Conservation (phyloP, 2,888 invertebrate species). For the Lycaena phlaeas region DNA sequence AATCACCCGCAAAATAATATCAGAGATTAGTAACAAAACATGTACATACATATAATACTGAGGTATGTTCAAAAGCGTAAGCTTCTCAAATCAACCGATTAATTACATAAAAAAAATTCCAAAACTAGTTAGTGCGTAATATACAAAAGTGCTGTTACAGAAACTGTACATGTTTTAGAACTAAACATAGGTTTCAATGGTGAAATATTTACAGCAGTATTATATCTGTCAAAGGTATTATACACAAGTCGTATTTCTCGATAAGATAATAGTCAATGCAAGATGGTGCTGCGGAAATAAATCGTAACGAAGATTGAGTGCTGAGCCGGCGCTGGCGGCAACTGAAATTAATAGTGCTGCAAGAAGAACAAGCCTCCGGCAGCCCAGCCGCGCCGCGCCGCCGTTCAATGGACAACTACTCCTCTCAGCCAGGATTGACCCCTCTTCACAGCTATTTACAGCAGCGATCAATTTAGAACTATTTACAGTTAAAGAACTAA, state of each 20-base stretch:
- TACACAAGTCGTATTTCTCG: conserved; percentile 66
- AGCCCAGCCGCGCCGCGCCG: conserved; percentile 40
- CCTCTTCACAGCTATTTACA: conserved; percentile 65
- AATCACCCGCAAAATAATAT: conserved; percentile 48
- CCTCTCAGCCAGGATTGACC: conserved; percentile 70
- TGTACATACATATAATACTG: conserved; percentile 68
- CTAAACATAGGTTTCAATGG: conserved; percentile 69
- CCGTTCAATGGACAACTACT: conserved; percentile 54
- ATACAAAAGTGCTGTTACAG: conserved; percentile 72
- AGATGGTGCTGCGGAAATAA: conserved; percentile 73
- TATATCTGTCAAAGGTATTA: conserved; percentile 57
- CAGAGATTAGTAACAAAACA: conserved; percentile 73
- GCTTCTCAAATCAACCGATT: conserved; percentile 66
- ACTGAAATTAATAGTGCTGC: conserved; percentile 82
- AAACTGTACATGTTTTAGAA: conserved; percentile 76
- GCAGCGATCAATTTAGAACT: conserved; percentile 69
- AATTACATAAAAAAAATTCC: conserved; percentile 62
- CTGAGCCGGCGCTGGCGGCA: conserved; percentile 73
- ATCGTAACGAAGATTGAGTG: conserved; percentile 65
- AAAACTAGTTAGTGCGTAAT: conserved; percentile 72
- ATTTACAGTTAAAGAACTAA: conserved; percentile 67
- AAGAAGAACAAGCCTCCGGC: conserved; percentile 73
- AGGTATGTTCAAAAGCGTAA: conserved; percentile 70
- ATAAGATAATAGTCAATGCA: conserved; percentile 70
- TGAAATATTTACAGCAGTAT: conserved; percentile 74